phyloP scores from a whole-genome alignment of 2,888 invertebrate species.

The Tetrapedia diversipes region DNA sequence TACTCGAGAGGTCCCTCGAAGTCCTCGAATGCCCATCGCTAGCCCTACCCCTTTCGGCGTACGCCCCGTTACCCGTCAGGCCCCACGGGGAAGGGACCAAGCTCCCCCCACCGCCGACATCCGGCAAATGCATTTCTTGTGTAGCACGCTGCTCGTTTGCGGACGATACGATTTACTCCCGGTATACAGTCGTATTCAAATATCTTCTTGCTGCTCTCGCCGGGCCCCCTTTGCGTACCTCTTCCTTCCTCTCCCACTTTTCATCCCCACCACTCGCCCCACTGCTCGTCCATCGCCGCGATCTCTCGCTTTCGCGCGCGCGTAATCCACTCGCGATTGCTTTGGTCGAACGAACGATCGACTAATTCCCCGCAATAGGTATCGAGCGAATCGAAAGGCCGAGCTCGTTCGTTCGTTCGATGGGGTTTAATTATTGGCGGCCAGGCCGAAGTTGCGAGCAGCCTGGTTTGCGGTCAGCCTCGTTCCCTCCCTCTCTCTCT shows the following conservation, averaged over 20 bases:
- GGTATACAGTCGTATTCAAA: slow-evolving; percentile 79
- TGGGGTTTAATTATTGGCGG: slow-evolving; percentile 57
- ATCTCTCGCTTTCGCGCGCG: slow-evolving; percentile 24
- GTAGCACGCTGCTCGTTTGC: slow-evolving; percentile 79
- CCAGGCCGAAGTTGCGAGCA: slow-evolving; percentile 15
- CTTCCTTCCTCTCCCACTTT: slow-evolving; percentile 3
- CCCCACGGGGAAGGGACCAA: slow-evolving; percentile 25
- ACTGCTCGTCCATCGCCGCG: neutral
- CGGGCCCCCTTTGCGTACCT: slow-evolving; percentile 34
- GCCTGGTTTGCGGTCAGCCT: slow-evolving; percentile 25
- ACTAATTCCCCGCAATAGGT: slow-evolving; percentile 54
- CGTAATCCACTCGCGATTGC: slow-evolving; percentile 55
- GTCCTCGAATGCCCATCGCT: slow-evolving; percentile 36
- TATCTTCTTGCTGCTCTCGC: slow-evolving; percentile 72
- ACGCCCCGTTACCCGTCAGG: slow-evolving; percentile 29
- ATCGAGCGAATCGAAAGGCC: slow-evolving; percentile 40
- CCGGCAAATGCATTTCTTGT: slow-evolving; percentile 82
- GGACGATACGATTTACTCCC: slow-evolving; percentile 79
- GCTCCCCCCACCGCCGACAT: slow-evolving; percentile 56
- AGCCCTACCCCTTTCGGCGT: slow-evolving; percentile 57
- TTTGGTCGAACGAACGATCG: slow-evolving; percentile 19
- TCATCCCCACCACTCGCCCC: slow-evolving; percentile 1
- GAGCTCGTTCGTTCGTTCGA: slow-evolving; percentile 34
- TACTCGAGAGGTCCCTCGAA: neutral
- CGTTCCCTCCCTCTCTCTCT: neutral